Base-by-base conservation (phyloP, 2,888 invertebrate genomes). In the Tenthredo mesomela region DNA sequence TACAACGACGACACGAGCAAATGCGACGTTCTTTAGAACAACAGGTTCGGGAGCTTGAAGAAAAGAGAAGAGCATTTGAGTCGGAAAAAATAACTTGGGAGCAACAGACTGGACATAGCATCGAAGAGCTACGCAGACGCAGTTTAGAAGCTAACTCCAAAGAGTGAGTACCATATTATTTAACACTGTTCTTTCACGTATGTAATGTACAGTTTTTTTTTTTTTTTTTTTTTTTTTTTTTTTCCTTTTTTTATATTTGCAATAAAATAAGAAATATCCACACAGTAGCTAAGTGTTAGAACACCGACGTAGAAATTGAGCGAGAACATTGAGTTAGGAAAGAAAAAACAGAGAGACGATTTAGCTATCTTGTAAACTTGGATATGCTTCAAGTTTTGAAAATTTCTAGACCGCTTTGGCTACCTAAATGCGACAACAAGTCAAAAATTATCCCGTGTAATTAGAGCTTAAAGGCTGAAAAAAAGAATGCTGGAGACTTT, bases 31-130 rank as follows among this genome's bases (percentile, higher is more conserved):
- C 96, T 82, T 94, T 98, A 88, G 98, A 98, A 93, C 96, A 97
- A 91, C 98, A 99, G 94, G 97, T 98, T 89, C 96, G 97, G 89
- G 99, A 99, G 93, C 94, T 99, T 90, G 98, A 98, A 88, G 98
- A 99, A 90, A 97, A 97, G 90, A 95, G 97, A 91, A 95, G 96
- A 88, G 96, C 96, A 86, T 97, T 98, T 91, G 97, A 97, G 90
- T 95, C 96, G 85, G 99, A 99, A 93, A 97, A 96, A 91, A 95
- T 96, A 90, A 95, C 96, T 84, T 99, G 98, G 98, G 99, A 99
- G 94, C 96, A 97, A 90, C 95, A 96, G 85, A 97, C 97, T 92
- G 97, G 97, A 90, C 96, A 98, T 87, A 97, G 97, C 92, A 95
- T 98, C 89, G 98, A 98, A 93, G 98, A 98, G 92, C 95, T 98